A percentile compares a stretch with the other conserved stretches of the same genome.
Conservation (phyloP, 1,140 invertebrate genomes). For the Copidosoma floridanum region DNA sequence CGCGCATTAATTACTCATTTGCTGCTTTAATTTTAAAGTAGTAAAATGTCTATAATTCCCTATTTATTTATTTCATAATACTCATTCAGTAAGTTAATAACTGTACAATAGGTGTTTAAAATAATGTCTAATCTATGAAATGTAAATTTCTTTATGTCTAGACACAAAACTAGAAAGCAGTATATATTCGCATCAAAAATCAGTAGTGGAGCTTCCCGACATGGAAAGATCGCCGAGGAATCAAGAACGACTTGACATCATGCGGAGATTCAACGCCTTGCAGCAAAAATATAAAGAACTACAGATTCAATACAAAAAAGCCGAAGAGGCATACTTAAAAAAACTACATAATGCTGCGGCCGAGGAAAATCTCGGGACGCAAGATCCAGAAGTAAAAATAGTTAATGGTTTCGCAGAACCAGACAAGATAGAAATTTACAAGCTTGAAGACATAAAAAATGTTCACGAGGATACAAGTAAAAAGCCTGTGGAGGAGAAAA, state of each 20-base stretch:
- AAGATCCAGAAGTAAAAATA: too few relatives aligned
- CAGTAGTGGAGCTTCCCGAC: not conserved
- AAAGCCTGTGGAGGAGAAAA: too few relatives aligned
- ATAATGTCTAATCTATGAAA: too few relatives aligned
- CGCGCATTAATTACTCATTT: not conserved
- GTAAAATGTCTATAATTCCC: not conserved
- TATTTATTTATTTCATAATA: not conserved
- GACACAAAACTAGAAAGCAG: not conserved
- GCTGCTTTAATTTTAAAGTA: too few relatives aligned
- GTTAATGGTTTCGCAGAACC: too few relatives aligned
- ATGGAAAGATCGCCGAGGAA: not conserved
- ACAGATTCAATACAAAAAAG: not conserved
- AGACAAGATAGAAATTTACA: not conserved
- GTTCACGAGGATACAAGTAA: not conserved
- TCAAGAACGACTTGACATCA: not conserved
- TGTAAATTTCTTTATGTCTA: not conserved
- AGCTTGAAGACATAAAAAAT: not conserved
- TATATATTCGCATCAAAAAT: not conserved
- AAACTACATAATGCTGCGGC: conserved; percentile 6
- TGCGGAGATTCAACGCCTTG: not conserved
- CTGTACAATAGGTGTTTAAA: too few relatives aligned
- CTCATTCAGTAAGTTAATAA: too few relatives aligned
- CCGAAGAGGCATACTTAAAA: not conserved
- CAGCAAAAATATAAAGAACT: not conserved
- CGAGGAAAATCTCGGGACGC: too few relatives aligned